A percentile compares a stretch with the other conserved stretches of the same genome.
Conservation (phyloP, 2,888 invertebrate genomes). For the Drosophila affinis region DNA sequence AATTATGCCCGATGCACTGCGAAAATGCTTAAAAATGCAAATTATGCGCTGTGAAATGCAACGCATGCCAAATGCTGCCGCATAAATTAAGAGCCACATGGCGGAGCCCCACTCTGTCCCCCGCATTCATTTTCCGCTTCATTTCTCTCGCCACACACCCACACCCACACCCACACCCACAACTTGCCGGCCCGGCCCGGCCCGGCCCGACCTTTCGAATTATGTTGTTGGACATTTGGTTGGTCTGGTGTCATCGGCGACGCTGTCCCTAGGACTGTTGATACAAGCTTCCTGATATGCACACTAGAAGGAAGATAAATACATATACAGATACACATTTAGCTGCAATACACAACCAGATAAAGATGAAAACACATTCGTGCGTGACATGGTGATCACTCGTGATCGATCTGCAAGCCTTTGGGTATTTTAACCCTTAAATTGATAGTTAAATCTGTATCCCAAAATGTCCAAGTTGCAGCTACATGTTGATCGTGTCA, state of each 20-base stretch:
- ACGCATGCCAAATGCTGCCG: slow-evolving; percentile 63
- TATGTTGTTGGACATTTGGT: slow-evolving; percentile 65
- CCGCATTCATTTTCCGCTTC: slow-evolving; percentile 5
- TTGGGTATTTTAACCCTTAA: no score
- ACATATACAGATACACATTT: neutral
- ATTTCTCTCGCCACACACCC: slow-evolving; percentile 16
- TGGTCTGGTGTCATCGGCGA: slow-evolving; percentile 50
- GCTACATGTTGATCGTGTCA: neutral
- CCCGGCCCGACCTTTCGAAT: slow-evolving; percentile 48
- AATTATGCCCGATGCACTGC: slow-evolving; percentile 74
- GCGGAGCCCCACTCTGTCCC: neutral
- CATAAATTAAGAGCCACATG: slow-evolving; percentile 69
- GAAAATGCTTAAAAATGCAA: slow-evolving; percentile 77
- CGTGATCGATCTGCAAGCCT: no score
- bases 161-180: neutral
- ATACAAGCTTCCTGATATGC: slow-evolving; percentile 61
- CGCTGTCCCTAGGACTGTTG: slow-evolving; percentile 42
- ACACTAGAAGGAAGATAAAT: slow-evolving; percentile 20
- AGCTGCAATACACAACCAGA: neutral
- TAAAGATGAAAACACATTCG: neutral
- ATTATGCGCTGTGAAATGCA: slow-evolving; percentile 73
- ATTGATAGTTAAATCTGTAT: no score
- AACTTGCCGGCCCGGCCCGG: slow-evolving; percentile 30
- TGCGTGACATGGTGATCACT: no score
- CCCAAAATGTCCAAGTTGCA: no score